These are phyloP conservation scores for Scolopax rusticola DNA, from an alignment of 2,797 vertebrate genomes.

Conservation along the genomic window DNA sequence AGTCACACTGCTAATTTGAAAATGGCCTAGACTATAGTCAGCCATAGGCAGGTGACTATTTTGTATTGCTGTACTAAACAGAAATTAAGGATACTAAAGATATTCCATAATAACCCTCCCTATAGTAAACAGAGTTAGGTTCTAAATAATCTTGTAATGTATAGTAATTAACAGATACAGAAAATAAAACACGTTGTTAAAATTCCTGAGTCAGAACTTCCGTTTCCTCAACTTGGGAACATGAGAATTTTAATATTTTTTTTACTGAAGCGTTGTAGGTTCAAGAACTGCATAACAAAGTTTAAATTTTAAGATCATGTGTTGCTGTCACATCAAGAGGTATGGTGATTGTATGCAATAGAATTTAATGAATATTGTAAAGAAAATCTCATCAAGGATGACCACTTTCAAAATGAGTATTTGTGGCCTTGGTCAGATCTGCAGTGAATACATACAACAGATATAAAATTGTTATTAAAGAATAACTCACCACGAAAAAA, in stretches of 20 bases:
- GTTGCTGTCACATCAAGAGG: background rate
- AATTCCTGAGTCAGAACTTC: background rate
- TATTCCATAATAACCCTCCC: fast-evolving
- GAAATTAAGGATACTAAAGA: background rate
- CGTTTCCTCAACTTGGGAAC: background rate
- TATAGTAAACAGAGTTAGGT: background rate
- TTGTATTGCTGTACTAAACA: background rate
- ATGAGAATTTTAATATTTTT: background rate
- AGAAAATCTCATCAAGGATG: background rate
- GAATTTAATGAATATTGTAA: background rate
- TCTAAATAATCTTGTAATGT: background rate
- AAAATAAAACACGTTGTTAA: background rate
- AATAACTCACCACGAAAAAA: slow-evolving; percentile 2
- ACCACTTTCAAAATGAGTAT: background rate
- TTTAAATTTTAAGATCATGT: slow-evolving; percentile 36
- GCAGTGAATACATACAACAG: background rate
- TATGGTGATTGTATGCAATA: background rate
- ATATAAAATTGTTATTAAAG: slow-evolving; percentile 20
- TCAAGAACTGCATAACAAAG: background rate
- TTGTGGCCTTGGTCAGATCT: background rate
- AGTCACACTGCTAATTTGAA: background rate
- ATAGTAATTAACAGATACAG: background rate
- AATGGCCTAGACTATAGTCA: background rate
- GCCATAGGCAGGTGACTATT: background rate
- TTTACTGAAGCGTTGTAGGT: background rate